Evolutionary conservation across 2,113 vertebrate genomes (phyloP), one percentile per base, ranked within the genome.

Genomic region (Mesembrinibis cayennensis): DNA sequence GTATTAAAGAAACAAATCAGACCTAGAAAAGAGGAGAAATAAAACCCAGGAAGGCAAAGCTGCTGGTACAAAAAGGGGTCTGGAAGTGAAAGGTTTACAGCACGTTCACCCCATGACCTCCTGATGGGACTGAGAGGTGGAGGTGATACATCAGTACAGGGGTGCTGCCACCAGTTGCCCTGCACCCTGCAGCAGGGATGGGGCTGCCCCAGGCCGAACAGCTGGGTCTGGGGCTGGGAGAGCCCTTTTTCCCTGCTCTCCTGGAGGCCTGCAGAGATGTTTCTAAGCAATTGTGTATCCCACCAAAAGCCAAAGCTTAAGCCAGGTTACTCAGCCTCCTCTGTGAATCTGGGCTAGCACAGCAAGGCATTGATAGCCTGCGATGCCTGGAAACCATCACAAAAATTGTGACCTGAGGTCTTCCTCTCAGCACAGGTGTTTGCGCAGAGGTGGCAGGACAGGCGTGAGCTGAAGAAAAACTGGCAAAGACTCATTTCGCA

Each of bases 51-150:
- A 86, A 69, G 14, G 12, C 29, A 55, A 50, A 59, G n/a, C 47
- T 67, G 65, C 20, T 52, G 34, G 40, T 26, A 55, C 2, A 47
- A 44, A 27, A 77, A 42, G 32, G 15, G 16, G 23, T 6, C 53
- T 73, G 34, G 44, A 89, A 77, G 13, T 16, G 32, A 69, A 76
- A 45, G 4, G 4, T 67, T 59, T 79, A 44, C 44, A 61, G 23
- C 5, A 0, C 0, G 0, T 71, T 71, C 62, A 36, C 44, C 49
- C 34, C 16, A 13, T 36, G 13, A 77, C 7, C 8, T 82, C 21
- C 15, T 1, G 0, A 25, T 6, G 25, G 38, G 21, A n/a, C 15
- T 52, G 53, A 53, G 70, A 78, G 23, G 32, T 1, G 1, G 21
- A 55, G 67, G 36, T 1, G 7, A 65, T 22, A 16, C 32, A 30